Percentiles rank a stretch among this genome's conserved stretches.
These are phyloP conservation scores for Dermatemys mawii DNA, from an alignment of 2,113 vertebrate genomes.

Conservation along the genomic window DNA sequence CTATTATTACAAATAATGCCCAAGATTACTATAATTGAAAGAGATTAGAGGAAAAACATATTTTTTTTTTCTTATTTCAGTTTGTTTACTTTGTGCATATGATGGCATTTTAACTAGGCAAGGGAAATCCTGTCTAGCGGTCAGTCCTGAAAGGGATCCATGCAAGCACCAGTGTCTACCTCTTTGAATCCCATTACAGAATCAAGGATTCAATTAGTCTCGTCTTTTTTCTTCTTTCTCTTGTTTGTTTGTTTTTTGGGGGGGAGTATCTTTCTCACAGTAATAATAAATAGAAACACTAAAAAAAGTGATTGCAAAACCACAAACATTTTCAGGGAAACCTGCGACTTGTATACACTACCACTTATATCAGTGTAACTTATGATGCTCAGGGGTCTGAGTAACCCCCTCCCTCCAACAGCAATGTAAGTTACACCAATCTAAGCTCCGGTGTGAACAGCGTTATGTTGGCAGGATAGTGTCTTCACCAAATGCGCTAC, in stretches of 20 bases:
- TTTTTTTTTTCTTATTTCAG: background rate
- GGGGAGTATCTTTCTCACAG: background rate
- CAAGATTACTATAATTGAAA: background rate
- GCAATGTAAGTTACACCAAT: no score
- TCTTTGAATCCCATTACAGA: background rate
- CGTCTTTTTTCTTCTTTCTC: background rate
- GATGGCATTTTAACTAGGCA: background rate
- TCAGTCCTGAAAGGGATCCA: background rate
- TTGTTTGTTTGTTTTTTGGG: no score
- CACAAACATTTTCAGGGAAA: background rate
- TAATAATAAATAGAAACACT: background rate
- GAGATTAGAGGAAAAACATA: background rate
- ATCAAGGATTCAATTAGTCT: background rate
- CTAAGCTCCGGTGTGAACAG: no score
- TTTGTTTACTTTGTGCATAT: background rate
- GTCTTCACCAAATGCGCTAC: background rate
- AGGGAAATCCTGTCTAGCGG: background rate
- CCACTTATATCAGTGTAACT: no score
- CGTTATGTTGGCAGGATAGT: no score
- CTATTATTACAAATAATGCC: background rate
- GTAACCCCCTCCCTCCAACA: no score
- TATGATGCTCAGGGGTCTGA: no score
- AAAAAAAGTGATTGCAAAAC: background rate
- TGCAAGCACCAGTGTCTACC: background rate
- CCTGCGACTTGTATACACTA: no score